Percentiles rank a stretch among this genome's conserved stretches.
Conservation (phyloP, 1,140 invertebrate species). For the Dinothrombium tinctorium region DNA sequence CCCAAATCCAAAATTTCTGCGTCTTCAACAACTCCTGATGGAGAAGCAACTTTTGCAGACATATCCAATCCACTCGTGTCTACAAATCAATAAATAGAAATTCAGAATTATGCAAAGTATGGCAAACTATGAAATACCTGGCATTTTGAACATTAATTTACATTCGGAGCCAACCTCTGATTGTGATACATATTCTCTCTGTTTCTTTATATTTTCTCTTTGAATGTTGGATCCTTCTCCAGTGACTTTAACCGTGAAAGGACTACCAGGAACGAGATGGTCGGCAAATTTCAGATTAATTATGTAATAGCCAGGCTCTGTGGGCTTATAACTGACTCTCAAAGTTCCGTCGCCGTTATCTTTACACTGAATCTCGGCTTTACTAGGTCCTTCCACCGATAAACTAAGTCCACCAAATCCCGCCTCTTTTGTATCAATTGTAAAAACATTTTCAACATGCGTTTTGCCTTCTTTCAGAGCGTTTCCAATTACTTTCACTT, state of each 20-base stretch:
- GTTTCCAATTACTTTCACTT: constrained; percentile 60
- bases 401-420: constrained; percentile 78
- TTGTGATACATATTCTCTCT: constrained; percentile 68
- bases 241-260: constrained; percentile 67
- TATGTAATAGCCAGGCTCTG: constrained; percentile 90
- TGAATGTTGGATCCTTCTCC: constrained; percentile 72
- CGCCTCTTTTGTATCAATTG: constrained; percentile 47
- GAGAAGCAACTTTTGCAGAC: constrained; percentile 68
- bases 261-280: constrained; percentile 79
- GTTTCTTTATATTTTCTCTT: constrained; percentile 65
- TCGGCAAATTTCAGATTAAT: constrained; percentile 93
- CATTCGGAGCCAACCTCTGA: constrained; percentile 77
- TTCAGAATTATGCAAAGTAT: neutral
- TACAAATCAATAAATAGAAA: constrained; percentile 21
- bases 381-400: constrained; percentile 79
- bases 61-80: constrained; percentile 79
- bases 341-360: constrained; percentile 87
- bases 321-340: constrained; percentile 83
- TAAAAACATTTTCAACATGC: constrained; percentile 52
- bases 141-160: constrained; percentile 87
- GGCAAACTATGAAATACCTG: constrained; percentile 28
- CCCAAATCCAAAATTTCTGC: constrained; percentile 64
- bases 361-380: constrained; percentile 87
- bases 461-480: constrained; percentile 77
- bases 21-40: constrained; percentile 66